A percentile compares a stretch with the other conserved stretches of the same genome.
Evolutionary conservation across 2,888 invertebrate species (phyloP).

Genomic region (Drosophila buzzatii): DNA sequence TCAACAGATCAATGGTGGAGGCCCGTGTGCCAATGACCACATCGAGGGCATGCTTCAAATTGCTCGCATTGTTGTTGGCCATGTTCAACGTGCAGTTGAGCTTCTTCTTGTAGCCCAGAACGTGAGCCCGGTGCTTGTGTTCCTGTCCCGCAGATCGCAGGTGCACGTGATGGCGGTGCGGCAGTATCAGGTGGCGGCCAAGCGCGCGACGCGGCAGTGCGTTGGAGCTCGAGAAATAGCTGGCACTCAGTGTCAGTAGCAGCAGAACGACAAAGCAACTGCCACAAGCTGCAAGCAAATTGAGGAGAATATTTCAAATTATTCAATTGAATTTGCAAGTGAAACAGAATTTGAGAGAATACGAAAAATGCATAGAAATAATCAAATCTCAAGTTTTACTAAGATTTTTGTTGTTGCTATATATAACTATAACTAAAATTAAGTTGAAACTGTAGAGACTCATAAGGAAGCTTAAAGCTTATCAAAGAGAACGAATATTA

Average conservation of each 20-base stretch:
- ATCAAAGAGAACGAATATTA: too few relatives aligned
- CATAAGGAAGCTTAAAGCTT: too few relatives aligned
- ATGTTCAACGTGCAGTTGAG: neutral
- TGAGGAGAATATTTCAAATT: too few relatives aligned
- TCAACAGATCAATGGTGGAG: neutral
- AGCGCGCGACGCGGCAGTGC: slow-evolving; percentile 50
- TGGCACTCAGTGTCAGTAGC: slow-evolving; percentile 24
- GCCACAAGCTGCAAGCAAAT: slow-evolving; percentile 21
- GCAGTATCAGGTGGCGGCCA: slow-evolving; percentile 50
- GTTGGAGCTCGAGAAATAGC: slow-evolving; percentile 5
- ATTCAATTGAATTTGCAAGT: too few relatives aligned
- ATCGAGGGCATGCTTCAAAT: neutral
- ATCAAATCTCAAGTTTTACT: too few relatives aligned
- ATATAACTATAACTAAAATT: too few relatives aligned
- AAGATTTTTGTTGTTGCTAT: too few relatives aligned
- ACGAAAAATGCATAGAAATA: too few relatives aligned
- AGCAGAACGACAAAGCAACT: slow-evolving; percentile 29
- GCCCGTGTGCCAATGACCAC: neutral
- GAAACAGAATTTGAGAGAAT: too few relatives aligned
- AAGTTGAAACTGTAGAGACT: too few relatives aligned
- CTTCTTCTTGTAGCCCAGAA: neutral
- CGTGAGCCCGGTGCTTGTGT: neutral
- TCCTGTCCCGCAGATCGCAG: slow-evolving; percentile 57
- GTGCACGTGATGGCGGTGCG: slow-evolving; percentile 73
- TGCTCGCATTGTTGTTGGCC: neutral